phyloP scores from a whole-genome alignment of 1,140 invertebrate species.

The Zophobas morio region DNA sequence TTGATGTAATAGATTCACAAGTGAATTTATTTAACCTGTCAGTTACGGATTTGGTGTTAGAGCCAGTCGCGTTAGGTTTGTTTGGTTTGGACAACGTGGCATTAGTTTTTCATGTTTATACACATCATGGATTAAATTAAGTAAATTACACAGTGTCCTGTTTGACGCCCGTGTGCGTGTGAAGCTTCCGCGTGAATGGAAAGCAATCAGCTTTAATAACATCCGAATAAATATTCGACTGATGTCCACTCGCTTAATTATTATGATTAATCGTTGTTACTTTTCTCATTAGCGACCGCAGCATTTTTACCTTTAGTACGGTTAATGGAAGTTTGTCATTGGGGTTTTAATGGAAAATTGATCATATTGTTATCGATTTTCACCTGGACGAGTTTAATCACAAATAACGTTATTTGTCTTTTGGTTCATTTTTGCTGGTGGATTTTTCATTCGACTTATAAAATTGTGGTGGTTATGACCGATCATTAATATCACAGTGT shows the following conservation, averaged over 20 bases:
- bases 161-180: conserved; percentile 3
- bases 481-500: too few species aligned
- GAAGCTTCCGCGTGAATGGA: neutral
- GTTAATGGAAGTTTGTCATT: too few species aligned
- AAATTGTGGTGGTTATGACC: too few species aligned
- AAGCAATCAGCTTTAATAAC: conserved; percentile 1
- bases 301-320: too few species aligned
- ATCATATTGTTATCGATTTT: neutral
- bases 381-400: neutral
- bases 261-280: neutral
- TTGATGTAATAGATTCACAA: neutral
- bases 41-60: neutral
- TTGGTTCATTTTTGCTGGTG: too few species aligned
- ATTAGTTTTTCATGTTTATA: conserved; percentile 5
- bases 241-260: conserved; percentile 4
- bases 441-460: too few species aligned
- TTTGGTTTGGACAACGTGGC: too few species aligned
- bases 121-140: neutral
- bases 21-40: neutral
- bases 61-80: too few species aligned
- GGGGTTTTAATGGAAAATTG: conserved; percentile 8
- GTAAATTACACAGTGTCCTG: neutral
- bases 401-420: too few species aligned
- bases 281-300: neutral
- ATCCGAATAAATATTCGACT: neutral